Evolutionary conservation across 2,797 vertebrate species (phyloP), one percentile per base, ranked within the genome.

Genomic region (Scomberomorus guttatus): DNA sequence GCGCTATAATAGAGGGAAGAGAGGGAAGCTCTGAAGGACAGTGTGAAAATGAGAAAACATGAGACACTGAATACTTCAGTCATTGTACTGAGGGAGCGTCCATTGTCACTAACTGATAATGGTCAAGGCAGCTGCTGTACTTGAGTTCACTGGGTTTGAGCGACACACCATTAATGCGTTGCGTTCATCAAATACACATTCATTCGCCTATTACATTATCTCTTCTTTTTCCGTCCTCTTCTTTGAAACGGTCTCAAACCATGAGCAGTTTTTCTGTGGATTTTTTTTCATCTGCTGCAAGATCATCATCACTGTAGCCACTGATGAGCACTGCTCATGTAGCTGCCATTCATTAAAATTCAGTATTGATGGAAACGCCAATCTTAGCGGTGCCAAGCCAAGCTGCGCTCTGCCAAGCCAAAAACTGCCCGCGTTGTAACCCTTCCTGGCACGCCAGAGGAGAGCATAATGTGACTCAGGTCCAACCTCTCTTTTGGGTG

Each of bases 351-450:
- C 79, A 93, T 92, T 91, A 86, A 87, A 90, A 88, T 89, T 83
- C 85, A 78, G 88, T 77, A 93, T 89, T 88, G 90, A 93, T 92
- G 87, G 86, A 93, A 90, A 93, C 27, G 86, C 86, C 87, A 80
- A 87, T 84, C 77, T 37, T 34, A 76, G 74, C 81, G 0, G 74
- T 69, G 91, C 92, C 91, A 93, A 94, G 85, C 91, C 92, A 91
- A 91, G 86, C 88, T 81, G 75, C 7, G 17, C 61, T 57, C 73
- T 90, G 93, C 93, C 93, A 93, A 93, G 84, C 90, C 90, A 83
- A 85, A 89, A 93, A 90, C 88, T 90, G 81, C 89, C 84, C 86
- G 85, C 84, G 85, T 92, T 90, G 89, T 92, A 92, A 90, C 90
- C 87, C 90, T 84, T 85, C 77, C 89, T 87, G 91, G 90, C 90